Evolutionary conservation across 37 sponge, comb jelly and placozoan species (phyloP), one percentile per base, ranked within the genome.

Genomic region (Haliclona indistincta): DNA sequence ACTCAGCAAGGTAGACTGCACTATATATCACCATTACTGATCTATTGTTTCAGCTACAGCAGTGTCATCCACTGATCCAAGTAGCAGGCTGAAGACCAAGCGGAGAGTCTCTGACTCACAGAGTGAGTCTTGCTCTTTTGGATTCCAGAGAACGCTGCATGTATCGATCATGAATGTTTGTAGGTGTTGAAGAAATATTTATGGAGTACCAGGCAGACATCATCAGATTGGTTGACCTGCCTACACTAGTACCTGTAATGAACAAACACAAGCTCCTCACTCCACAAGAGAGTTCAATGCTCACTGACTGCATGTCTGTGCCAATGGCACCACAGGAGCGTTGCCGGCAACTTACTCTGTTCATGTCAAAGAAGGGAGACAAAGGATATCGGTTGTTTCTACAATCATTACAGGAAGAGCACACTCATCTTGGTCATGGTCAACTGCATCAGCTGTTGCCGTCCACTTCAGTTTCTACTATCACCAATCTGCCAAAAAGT

Each of bases 211-310:
- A 71, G 25, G 54, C 71, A 25, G 33, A 52, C 1, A 23, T 71
- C 25, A 33, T 62, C 2, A 19, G 58, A 17, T 38, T 39, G 7
- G 39, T 73, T 44, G 44, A 73, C 42, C 58, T 73, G 7, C 26
- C 28, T 1, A 20, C 62, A 2, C 37, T 73, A 25, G 10, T 66
- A 3, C 78, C 78, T 1, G 37, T 67, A 11, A 54, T 77, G 32
- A 38, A 67, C 51, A 33, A 29, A 3, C 39, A 66, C 1, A 40
- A 30, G 22, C 56, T 77, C 2, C 54, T 77, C 39, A 77, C 68
- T 6, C 23, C 2, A 5, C 38, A 28, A 35, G 78, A 77, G 15
- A 43, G 39, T 15, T 15, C 47, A 26, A 4, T 22, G 1, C 29
- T 71, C 20, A n/a, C n/a, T n/a, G n/a, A n/a, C n/a, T n/a, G n/a